Base-by-base conservation (phyloP, 1,140 invertebrate genomes). In the Dolichoris vasculosae region DNA sequence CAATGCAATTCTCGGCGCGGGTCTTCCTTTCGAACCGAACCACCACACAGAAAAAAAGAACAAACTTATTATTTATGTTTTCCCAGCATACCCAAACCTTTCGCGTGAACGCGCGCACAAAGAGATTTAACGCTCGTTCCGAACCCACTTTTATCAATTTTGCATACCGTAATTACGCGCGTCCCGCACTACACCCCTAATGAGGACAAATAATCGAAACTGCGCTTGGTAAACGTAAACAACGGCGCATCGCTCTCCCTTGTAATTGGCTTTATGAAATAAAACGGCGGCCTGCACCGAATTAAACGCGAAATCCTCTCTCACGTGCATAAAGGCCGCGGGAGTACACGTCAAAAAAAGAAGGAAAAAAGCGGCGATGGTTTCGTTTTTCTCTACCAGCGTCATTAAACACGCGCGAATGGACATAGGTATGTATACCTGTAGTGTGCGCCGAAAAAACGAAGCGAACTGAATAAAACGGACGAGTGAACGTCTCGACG, bases 201-300 rank as follows among this genome's bases (percentile, higher is more conserved):
- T 81, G 84, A 81, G 78, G 69, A 85, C 78, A 85, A 85, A 81
- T 63, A 85, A 85, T 64, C 78, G 78, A 79, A 82, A 69, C 79
- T 69, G 59, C 48, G 51, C 67, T 69, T 46, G 13, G 55, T 55
- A 69, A 69, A 69, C 23, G 40, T 73, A 75, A 51, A 82, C 67
- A 75, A 51, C 13, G 17, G n/a, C 38, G 38, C 43, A 20, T 46
- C 26, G 26, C 73, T 67, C 71, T 48, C 73, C 30, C 64, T 71
- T 69, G 83, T 85, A 85, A 85, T 85, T 85, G 77, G 77, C 83
- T 80, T 85, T 79, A 80, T 85, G 67, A 80, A 85, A 85, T 80
- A 80, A 84, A 84, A 84, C 75, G 35, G 46, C 82, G 43, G n/a
- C 17, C 32, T 23, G 35, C 69, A 15, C 26, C 69, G 67, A 73